A percentile compares a stretch with the other conserved stretches of the same genome.
These are phyloP conservation scores for Corbicula japonica DNA, from an alignment of 2,888 invertebrate species.

Conservation along the genomic window DNA sequence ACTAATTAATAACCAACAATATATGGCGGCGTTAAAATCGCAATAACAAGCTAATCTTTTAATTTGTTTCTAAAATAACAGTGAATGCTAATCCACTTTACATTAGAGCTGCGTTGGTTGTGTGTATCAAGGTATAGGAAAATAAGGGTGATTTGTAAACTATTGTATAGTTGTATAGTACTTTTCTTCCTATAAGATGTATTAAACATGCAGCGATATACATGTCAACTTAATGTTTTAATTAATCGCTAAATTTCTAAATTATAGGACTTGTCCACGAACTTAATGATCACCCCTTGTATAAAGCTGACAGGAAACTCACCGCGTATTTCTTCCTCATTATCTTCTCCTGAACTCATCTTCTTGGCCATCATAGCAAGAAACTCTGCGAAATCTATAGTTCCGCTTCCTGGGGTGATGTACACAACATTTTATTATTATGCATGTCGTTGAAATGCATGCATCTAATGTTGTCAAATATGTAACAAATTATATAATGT, in stretches of 20 bases:
- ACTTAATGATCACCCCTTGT: neutral
- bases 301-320: neutral
- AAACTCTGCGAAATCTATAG: conserved; percentile 54
- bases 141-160: too few relatives aligned
- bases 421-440: neutral
- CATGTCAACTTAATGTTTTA: neutral
- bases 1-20: too few relatives aligned
- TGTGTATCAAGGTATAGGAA: too few relatives aligned
- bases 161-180: too few relatives aligned
- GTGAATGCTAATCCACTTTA: too few relatives aligned
- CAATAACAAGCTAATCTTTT: too few relatives aligned
- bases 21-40: too few relatives aligned
- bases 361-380: conserved; percentile 55
- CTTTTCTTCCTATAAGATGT: too few relatives aligned
- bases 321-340: conserved; percentile 56
- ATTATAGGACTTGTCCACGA: neutral
- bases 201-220: neutral
- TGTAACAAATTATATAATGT: neutral
- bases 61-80: too few relatives aligned
- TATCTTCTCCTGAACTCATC: conserved; percentile 38
- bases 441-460: neutral
- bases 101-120: too few relatives aligned
- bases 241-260: neutral
- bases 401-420: conserved; percentile 24
- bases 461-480: neutral